A percentile compares a stretch with the other conserved stretches of the same genome.
phyloP scores from a whole-genome alignment of 2,888 invertebrate genomes.

The Volucella zonaria region DNA sequence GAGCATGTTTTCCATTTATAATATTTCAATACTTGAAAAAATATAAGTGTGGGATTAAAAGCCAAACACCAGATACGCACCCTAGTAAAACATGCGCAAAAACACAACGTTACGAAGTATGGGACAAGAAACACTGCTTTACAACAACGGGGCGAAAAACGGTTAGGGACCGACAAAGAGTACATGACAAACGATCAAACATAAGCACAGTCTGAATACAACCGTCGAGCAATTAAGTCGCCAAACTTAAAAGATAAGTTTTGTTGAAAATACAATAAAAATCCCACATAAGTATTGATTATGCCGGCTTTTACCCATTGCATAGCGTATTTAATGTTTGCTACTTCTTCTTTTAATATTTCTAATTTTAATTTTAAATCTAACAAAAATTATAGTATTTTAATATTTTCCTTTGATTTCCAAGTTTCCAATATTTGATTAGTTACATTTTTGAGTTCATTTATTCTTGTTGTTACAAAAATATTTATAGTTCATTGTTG shows the following conservation, averaged over 20 bases:
- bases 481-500: constrained; percentile 50
- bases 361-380: constrained; percentile 54
- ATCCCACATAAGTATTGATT: too few relatives aligned
- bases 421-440: constrained; percentile 19
- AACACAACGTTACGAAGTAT: too few relatives aligned
- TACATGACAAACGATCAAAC: too few relatives aligned
- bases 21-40: constrained; percentile 65
- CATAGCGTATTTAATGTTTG: constrained; percentile 59
- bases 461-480: constrained; percentile 24
- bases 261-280: too few relatives aligned
- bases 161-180: too few relatives aligned
- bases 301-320: constrained; percentile 67
- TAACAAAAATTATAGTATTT: constrained; percentile 29
- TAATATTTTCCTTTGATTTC: constrained; percentile 24
- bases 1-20: constrained; percentile 60
- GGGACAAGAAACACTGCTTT: too few relatives aligned
- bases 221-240: too few relatives aligned
- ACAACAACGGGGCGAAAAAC: too few relatives aligned
- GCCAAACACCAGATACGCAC: too few relatives aligned
- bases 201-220: too few relatives aligned
- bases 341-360: constrained; percentile 63
- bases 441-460: constrained; percentile 35
- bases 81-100: too few relatives aligned
- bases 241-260: too few relatives aligned
- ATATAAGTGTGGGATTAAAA: constrained; percentile 71